Base-by-base conservation (phyloP, 92 coral and sea anemone genomes). In the Phenganax stokvisi region DNA sequence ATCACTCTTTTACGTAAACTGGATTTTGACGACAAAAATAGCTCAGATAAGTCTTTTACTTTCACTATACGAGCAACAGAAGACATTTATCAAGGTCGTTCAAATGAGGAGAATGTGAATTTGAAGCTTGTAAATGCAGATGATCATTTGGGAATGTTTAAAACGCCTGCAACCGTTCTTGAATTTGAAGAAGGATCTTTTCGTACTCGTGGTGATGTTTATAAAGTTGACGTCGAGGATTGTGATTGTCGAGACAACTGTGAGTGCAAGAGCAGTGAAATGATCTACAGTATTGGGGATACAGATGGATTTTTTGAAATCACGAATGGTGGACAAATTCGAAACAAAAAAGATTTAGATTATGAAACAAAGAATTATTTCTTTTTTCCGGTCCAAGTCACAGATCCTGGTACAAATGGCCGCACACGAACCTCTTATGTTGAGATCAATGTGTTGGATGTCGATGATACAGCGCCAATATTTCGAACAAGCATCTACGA, bases 371-470 rank as follows among this genome's bases (percentile, higher is more conserved):
- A 64, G 74, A 79, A 51, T 27, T 79, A 79, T 53, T 79, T 79
- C 83, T 79, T 79, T 56, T 79, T 79, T 53, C 83, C 74, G 0
- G 83, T 79, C 13, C 20, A 47, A 6, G 83, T 89, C 44, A 80
- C 85, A 12, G 97, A 96, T 65, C 83, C 83, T 64, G 99, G 99
- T 17, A 71, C 70, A 65, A 64, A 64, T 63, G 83, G 83, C 29
- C 72, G 83, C 28, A 79, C 83, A 44, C 51, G 83, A 51, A 79
- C 83, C 20, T 79, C 83, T 25, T 79, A 63, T 54, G 69, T 79
- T 10, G 83, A 79, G 31, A 68, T 79, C 10, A 52, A 12, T 63
- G 83, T 79, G 20, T 63, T 59, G 52, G 83, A 79, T 64, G 15
- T 31, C 13, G 83, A 79, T 64, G 83, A 79, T 15, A 79, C 83